A percentile compares a stretch with the other conserved stretches of the same genome.
phyloP scores from a whole-genome alignment of 1,140 invertebrate species.

The Hirudo medicinalis region DNA sequence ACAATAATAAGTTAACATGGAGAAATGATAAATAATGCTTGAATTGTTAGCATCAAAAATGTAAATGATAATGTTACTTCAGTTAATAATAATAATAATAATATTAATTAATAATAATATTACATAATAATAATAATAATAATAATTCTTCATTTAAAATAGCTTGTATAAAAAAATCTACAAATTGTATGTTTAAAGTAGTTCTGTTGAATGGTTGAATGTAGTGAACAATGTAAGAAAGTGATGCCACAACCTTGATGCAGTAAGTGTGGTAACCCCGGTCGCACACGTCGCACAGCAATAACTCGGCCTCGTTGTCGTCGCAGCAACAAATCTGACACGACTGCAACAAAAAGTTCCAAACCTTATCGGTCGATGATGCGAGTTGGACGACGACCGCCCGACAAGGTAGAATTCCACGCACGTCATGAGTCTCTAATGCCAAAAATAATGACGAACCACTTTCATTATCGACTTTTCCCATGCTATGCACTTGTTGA shows the following conservation, averaged over 20 bases:
- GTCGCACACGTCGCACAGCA: constrained; percentile 92
- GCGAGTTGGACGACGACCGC: too few relatives aligned
- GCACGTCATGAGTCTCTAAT: too few relatives aligned
- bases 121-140: background rate
- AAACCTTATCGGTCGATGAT: constrained; percentile 17
- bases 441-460: constrained; percentile 52
- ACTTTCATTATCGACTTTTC: constrained; percentile 98
- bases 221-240: background rate
- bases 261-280: constrained; percentile 96
- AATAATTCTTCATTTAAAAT: background rate
- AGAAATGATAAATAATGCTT: too few relatives aligned
- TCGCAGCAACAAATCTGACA: constrained; percentile 91
- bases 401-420: too few relatives aligned
- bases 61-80: background rate
- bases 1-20: too few relatives aligned
- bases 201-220: too few relatives aligned
- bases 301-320: constrained; percentile 83
- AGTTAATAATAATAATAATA: background rate
- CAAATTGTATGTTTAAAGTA: too few relatives aligned
- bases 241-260: constrained; percentile 53
- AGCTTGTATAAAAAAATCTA: too few relatives aligned
- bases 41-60: background rate
- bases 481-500: constrained; percentile 86
- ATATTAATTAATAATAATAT: constrained; percentile 2
- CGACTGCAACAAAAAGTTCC: constrained; percentile 55